Conservation (phyloP, 2,888 invertebrate species). For the Athripsodes cinereus region DNA sequence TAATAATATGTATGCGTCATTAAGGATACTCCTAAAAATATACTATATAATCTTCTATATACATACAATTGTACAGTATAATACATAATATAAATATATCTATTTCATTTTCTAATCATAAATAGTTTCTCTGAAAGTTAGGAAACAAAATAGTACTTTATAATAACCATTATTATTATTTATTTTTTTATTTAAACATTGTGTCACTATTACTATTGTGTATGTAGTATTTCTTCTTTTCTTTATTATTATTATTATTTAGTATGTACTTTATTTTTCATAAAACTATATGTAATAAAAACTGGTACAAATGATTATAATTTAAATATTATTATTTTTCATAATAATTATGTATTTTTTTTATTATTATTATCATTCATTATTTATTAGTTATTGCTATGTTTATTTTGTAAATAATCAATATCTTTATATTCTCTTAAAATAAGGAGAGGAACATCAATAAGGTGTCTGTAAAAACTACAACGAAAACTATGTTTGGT, state of each 20-base stretch:
- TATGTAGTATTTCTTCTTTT: neutral
- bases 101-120: constrained; percentile 56
- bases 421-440: constrained; percentile 50
- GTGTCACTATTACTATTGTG: neutral
- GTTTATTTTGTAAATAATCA: constrained; percentile 51
- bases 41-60: constrained; percentile 40
- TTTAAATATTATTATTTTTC: constrained; percentile 33
- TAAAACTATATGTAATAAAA: constrained; percentile 52
- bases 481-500: constrained; percentile 36
- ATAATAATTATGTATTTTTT: constrained; percentile 34
- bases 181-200: constrained; percentile 34
- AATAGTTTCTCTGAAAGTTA: constrained; percentile 58
- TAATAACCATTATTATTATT: constrained; percentile 16
- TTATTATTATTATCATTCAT: constrained; percentile 32
- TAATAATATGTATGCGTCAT: constrained; percentile 28
- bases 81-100: constrained; percentile 58
- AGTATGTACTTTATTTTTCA: constrained; percentile 41
- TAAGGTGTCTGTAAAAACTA: constrained; percentile 40
- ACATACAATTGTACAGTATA: constrained; percentile 36
- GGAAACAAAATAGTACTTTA: constrained; percentile 47
- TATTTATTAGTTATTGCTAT: constrained; percentile 51
- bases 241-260: neutral
- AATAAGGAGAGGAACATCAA: constrained; percentile 54
- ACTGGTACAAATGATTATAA: constrained; percentile 50
- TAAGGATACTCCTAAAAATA: constrained; percentile 40